phyloP scores from a whole-genome alignment of 2,797 vertebrate genomes.

The Decapterus maruadsi region DNA sequence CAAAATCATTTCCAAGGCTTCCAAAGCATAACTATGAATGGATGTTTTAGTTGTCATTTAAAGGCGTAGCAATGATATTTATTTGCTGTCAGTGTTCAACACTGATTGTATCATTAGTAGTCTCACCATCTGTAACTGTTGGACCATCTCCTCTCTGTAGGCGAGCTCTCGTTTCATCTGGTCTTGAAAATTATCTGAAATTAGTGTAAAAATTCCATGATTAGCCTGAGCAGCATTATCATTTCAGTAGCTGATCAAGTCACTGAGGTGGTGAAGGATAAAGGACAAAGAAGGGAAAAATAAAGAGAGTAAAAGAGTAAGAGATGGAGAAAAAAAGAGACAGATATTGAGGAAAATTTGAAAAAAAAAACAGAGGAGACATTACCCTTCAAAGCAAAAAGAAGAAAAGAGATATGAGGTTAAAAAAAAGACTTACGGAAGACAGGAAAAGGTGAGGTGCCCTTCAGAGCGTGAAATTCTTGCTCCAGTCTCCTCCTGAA shows the following conservation, averaged over 20 bases:
- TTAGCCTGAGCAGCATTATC: constrained; percentile 25
- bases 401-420: constrained; percentile 3
- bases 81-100: constrained; percentile 47
- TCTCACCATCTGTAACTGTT: constrained; percentile 97
- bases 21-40: constrained; percentile 29
- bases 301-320: background rate
- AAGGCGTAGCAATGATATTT: constrained; percentile 18
- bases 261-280: background rate
- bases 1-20: constrained; percentile 32
- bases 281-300: background rate
- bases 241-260: constrained; percentile 23
- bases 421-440: constrained; percentile 90
- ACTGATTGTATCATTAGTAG: constrained; percentile 53
- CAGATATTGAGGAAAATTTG: background rate
- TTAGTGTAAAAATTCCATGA: constrained; percentile 24
- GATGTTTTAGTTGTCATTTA: constrained; percentile 51
- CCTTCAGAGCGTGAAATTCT: constrained; percentile 97
- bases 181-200: constrained; percentile 97
- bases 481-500: constrained; percentile 96
- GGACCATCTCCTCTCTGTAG: constrained; percentile 98
- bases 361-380: constrained; percentile 8
- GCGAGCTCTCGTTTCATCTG: constrained; percentile 98
- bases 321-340: background rate
- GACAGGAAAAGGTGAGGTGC: constrained; percentile 94
- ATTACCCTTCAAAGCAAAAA: constrained; percentile 24